phyloP scores from a whole-genome alignment of 2,113 vertebrate species.

The Herpailurus yagouaroundi region DNA sequence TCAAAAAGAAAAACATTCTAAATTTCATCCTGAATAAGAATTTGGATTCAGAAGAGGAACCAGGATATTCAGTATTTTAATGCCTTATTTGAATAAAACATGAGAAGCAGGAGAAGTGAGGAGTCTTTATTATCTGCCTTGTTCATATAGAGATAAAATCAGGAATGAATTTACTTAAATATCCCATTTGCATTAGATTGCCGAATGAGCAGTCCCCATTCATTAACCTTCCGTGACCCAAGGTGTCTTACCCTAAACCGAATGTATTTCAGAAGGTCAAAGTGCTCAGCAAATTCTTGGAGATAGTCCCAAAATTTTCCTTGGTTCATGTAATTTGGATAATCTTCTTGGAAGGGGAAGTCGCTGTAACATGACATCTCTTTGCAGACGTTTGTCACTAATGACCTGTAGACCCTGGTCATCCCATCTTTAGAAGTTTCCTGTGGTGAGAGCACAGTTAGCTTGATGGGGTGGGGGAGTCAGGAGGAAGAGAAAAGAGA shows the following conservation, averaged over 20 bases:
- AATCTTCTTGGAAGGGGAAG: slow-evolving; percentile 92
- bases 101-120: not conserved
- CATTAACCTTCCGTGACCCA: not conserved
- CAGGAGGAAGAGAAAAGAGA: not conserved
- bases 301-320: slow-evolving; percentile 89
- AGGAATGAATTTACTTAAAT: not conserved
- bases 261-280: slow-evolving; percentile 89
- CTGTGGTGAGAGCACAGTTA: slow-evolving; percentile 80
- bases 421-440: slow-evolving; percentile 81
- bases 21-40: not conserved
- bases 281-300: slow-evolving; percentile 88
- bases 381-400: slow-evolving; percentile 93
- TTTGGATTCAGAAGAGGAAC: not conserved
- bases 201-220: not conserved
- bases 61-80: not conserved
- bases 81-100: slow-evolving; percentile 1
- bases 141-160: not conserved
- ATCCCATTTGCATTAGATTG: not conserved
- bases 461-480: too few species aligned
- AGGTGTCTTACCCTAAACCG: slow-evolving; percentile 88
- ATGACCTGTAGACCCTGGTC: slow-evolving; percentile 89
- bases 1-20: not conserved
- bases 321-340: slow-evolving; percentile 91
- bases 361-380: slow-evolving; percentile 97
- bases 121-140: not conserved